Conservation (phyloP, 1,140 invertebrate species). For the Conus betulinus region DNA sequence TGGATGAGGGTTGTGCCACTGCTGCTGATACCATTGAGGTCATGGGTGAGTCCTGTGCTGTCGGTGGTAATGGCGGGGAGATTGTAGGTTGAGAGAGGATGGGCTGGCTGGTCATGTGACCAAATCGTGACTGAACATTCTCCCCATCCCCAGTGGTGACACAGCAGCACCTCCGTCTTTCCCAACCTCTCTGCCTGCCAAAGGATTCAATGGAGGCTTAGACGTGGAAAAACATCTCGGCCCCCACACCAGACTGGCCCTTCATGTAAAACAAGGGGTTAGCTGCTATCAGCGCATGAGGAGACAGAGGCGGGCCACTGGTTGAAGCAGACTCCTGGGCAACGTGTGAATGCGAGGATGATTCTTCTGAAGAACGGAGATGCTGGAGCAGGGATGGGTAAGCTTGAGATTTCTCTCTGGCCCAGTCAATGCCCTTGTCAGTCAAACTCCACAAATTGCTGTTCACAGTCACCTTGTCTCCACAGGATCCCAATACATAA, state of each 20-base stretch:
- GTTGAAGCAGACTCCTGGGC: not conserved
- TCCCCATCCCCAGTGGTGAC: not conserved
- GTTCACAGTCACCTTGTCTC: not conserved
- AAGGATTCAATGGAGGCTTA: not conserved
- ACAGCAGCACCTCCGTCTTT: not conserved
- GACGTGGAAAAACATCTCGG: not conserved
- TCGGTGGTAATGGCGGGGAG: not conserved
- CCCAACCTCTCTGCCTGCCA: not conserved
- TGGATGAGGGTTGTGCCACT: not conserved
- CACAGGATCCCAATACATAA: not conserved
- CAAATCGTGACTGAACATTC: not conserved
- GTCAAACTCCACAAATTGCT: constrained; percentile 5
- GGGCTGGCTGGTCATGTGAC: not conserved
- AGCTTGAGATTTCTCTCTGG: not conserved
- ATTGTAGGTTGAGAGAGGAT: not conserved
- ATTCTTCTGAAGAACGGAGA: not conserved
- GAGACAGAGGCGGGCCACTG: not conserved
- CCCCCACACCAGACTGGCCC: not conserved
- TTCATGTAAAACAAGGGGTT: not conserved
- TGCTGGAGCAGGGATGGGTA: not conserved
- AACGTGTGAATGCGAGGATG: not conserved
- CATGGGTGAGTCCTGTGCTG: too few species aligned
- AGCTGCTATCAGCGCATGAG: not conserved
- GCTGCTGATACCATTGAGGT: not conserved
- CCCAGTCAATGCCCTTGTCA: not conserved